These are phyloP conservation scores for Neopelma chrysocephalum DNA, from an alignment of 2,797 vertebrate genomes.

Conservation along the genomic window DNA sequence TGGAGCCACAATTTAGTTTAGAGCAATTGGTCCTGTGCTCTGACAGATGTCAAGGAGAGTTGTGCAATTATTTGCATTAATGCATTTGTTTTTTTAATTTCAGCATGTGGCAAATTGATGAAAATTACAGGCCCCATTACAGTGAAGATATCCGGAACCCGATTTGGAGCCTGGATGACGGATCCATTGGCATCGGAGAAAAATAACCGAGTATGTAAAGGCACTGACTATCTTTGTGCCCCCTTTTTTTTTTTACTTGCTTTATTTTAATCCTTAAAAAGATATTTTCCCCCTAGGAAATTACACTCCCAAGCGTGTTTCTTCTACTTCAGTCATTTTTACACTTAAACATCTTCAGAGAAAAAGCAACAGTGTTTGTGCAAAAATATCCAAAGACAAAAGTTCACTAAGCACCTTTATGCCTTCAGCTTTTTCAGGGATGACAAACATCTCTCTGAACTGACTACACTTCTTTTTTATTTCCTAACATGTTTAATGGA, in stretches of 20 bases:
- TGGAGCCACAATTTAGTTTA: neutral
- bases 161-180: conserved; percentile 99
- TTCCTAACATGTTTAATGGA: neutral
- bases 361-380: neutral
- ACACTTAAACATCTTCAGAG: neutral
- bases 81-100: conserved; percentile 79
- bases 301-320: neutral
- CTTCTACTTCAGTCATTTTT: neutral
- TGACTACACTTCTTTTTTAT: neutral
- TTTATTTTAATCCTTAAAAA: neutral
- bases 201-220: conserved; percentile 90
- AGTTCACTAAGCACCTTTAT: neutral
- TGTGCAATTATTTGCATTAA: conserved; percentile 6
- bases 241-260: neutral
- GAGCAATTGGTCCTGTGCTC: neutral
- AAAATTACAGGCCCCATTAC: conserved; percentile 96
- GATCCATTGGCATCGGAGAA: conserved; percentile 91
- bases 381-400: neutral
- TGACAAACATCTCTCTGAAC: neutral
- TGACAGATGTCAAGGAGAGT: neutral
- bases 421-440: neutral
- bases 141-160: conserved; percentile 97
- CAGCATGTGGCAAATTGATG: conserved; percentile 98
- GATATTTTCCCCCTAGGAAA: neutral
- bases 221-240: neutral